Percentiles rank a stretch among this genome's conserved stretches.
Evolutionary conservation across 2,888 invertebrate genomes (phyloP).

Genomic region (Drosophila macrospina): DNA sequence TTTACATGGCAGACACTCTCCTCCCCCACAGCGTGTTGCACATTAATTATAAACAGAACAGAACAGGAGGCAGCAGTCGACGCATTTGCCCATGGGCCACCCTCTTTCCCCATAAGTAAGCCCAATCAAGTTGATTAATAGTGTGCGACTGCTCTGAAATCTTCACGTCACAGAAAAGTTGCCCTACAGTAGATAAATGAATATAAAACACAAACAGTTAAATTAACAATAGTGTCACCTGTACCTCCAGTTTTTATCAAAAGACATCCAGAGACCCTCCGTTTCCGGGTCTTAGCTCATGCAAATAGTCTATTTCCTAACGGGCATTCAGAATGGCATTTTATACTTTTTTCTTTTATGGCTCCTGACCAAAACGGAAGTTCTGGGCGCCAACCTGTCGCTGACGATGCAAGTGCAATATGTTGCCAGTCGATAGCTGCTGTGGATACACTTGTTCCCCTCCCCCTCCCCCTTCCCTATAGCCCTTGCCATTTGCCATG

Average conservation of each 20-base stretch:
- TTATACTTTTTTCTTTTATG: constrained; percentile 62
- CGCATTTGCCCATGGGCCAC: constrained; percentile 38
- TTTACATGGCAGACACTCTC: constrained; percentile 52
- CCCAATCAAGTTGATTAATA: constrained; percentile 76
- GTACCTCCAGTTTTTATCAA: constrained; percentile 52
- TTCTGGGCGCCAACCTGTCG: constrained; percentile 37
- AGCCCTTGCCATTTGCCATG: constrained; percentile 61
- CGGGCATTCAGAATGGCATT: constrained; percentile 42
- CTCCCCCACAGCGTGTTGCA: constrained; percentile 52
- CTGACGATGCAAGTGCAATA: constrained; percentile 57
- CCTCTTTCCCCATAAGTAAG: constrained; percentile 33
- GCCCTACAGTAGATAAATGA: constrained; percentile 44
- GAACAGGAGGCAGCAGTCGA: constrained; percentile 31
- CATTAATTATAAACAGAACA: constrained; percentile 76
- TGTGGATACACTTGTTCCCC: neutral
- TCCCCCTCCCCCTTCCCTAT: neutral
- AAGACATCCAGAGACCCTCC: constrained; percentile 24
- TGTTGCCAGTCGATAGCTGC: constrained; percentile 70
- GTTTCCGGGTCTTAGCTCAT: constrained; percentile 45
- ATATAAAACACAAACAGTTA: constrained; percentile 74
- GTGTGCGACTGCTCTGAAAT: constrained; percentile 61
- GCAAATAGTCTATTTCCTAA: constrained; percentile 69
- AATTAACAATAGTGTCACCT: constrained; percentile 66
- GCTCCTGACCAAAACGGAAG: constrained; percentile 65
- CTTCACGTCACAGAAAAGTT: constrained; percentile 49